Evolutionary conservation across 2,113 vertebrate genomes (phyloP).

Genomic region (Brachionichthys hirsutus): DNA sequence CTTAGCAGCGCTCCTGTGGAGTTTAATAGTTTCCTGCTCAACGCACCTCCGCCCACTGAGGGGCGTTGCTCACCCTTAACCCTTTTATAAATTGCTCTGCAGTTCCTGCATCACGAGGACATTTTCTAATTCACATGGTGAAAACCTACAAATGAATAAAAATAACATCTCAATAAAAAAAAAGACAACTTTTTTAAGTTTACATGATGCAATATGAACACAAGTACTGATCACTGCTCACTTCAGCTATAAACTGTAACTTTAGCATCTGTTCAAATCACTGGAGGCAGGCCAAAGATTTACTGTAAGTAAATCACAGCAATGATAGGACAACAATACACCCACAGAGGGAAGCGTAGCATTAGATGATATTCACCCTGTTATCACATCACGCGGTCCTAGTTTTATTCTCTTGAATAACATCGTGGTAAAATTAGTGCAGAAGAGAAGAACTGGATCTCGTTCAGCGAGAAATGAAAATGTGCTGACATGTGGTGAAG

Average conservation of each 20-base stretch:
- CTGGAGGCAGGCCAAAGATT: background rate
- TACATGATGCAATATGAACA: conserved; percentile 1
- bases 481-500: conserved; percentile 33
- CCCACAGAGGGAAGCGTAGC: conserved; percentile 1
- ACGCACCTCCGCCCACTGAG: no score
- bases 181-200: background rate
- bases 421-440: background rate
- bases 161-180: background rate
- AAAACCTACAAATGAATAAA: no score
- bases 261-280: background rate
- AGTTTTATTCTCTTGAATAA: conserved; percentile 7
- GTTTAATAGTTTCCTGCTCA: no score
- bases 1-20: no score
- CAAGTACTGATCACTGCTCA: background rate
- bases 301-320: background rate
- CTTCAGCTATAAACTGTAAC: background rate
- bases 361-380: background rate
- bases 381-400: background rate
- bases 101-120: no score
- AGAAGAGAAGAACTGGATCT: conserved; percentile 6
- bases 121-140: no score
- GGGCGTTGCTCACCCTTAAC: no score
- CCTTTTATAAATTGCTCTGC: no score
- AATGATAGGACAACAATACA: background rate
- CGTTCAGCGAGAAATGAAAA: conserved; percentile 13